Base-by-base conservation (phyloP, 1,140 invertebrate genomes). In the Acromyrmex charruanus region DNA sequence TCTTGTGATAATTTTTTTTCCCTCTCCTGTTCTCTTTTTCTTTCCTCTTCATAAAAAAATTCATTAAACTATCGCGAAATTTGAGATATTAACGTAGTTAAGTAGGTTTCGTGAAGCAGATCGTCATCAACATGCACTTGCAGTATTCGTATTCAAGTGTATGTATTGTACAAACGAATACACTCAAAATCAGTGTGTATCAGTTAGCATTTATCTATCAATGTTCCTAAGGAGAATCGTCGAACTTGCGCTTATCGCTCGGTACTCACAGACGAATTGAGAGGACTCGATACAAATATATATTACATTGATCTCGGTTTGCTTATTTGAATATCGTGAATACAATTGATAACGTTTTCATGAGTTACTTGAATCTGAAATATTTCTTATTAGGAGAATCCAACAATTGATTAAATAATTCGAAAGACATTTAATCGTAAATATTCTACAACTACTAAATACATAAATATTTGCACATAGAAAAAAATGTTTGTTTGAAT, bases 191-290 rank as follows among this genome's bases (percentile, higher is more conserved):
- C 44, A 16, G 39, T 61, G 35, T 44, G 10, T 28, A 77, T 77
- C 75, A n/a, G 21, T 35, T 35, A 44, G 25, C 16, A 39, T 51
- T 66, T 79, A 79, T 75, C 72, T 35, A 51, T 21, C 39, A 28
- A 10, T 79, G 39, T 79, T 65, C 12, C 75, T 65, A 39, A 39
- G 44, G 44, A 65, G 59, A 49, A 49, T 79, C 39, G 39, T 59
- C 74, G 16, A 77, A 77, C 74, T 77, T 25, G 55, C n/a, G 31
- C 53, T 59, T 77, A 77, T 59, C 55, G 53, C 53, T 14, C 9
- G 18, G 5, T 51, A 28, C 18, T 58, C 53, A 39, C 39, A 65
- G 18, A 49, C 39, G 39, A 79, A 79, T 65, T 79, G 25, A 55
- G 75, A 49, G 44, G 12, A 18, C 12, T 16, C 44, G 44, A 49